Conservation (phyloP, 2,113 vertebrate species). For the Microtus richardsoni region DNA sequence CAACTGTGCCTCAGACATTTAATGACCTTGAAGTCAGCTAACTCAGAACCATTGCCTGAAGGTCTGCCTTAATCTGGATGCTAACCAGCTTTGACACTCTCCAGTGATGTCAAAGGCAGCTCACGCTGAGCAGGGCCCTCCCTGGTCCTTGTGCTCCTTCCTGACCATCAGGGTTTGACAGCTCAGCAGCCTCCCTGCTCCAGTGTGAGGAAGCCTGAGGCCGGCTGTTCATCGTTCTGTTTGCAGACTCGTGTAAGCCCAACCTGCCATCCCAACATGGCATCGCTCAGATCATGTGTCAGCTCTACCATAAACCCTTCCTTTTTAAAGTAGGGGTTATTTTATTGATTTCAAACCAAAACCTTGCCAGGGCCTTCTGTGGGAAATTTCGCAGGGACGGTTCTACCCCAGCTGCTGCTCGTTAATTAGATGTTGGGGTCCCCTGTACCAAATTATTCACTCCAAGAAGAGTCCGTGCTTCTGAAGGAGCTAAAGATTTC, state of each 20-base stretch:
- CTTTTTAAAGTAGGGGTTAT: neutral
- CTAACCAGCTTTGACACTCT: constrained; percentile 16
- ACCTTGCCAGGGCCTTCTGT: neutral
- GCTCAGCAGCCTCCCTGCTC: constrained; percentile 5
- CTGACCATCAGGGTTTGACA: neutral
- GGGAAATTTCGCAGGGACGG: neutral
- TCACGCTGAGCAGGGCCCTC: neutral
- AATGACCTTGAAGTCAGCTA: neutral
- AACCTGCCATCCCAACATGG: neutral
- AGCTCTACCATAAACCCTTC: neutral
- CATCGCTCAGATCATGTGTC: constrained; percentile 20
- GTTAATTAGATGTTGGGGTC: neutral
- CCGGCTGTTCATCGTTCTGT: constrained; percentile 1
- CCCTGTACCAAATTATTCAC: neutral
- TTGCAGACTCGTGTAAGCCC: constrained; percentile 13
- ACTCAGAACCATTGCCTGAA: neutral
- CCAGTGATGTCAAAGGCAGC: neutral
- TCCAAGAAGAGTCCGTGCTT: neutral
- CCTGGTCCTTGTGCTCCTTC: neutral
- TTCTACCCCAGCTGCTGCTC: neutral
- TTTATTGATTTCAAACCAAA: neutral
- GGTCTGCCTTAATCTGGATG: constrained; percentile 31
- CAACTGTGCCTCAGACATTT: neutral
- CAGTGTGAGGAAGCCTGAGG: neutral
- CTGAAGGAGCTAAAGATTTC: neutral